Evolutionary conservation across 2,113 vertebrate species (phyloP).

Genomic region (Solea solea): DNA sequence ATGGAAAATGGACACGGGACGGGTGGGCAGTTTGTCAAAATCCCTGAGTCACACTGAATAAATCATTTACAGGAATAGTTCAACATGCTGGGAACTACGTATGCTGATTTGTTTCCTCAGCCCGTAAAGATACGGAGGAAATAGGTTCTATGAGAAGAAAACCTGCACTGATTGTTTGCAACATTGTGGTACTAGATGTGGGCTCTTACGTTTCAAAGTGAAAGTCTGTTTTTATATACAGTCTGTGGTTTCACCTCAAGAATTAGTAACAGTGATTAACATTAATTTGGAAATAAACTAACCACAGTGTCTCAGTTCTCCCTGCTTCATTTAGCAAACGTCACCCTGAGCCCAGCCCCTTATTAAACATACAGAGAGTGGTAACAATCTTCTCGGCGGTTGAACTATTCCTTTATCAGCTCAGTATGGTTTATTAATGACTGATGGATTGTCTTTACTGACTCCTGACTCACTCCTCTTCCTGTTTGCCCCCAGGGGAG

Average conservation of each 20-base stretch:
- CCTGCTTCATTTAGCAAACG: neutral
- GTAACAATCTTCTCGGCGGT: conserved; percentile 8
- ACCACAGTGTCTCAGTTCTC: too few relatives aligned
- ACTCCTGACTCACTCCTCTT: conserved; percentile 32
- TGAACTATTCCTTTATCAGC: conserved; percentile 1
- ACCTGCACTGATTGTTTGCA: too few relatives aligned
- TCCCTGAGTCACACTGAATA: conserved; percentile 7
- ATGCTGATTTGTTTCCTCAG: conserved; percentile 2
- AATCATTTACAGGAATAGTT: conserved; percentile 5
- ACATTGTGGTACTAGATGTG: too few relatives aligned
- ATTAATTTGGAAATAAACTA: too few relatives aligned
- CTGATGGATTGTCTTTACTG: neutral
- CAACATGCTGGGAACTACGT: conserved; percentile 10
- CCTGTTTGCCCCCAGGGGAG: conserved; percentile 70
- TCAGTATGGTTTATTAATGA: neutral
- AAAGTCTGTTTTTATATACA: too few relatives aligned
- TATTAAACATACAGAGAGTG: neutral
- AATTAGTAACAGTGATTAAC: too few relatives aligned
- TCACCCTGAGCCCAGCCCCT: neutral
- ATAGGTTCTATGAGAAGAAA: too few relatives aligned
- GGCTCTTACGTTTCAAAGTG: too few relatives aligned
- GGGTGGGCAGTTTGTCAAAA: conserved; percentile 72
- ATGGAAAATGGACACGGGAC: conserved; percentile 38
- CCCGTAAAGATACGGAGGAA: too few relatives aligned
- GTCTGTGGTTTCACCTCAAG: too few relatives aligned